Conservation (phyloP, 2,888 invertebrate species). For the Podabrus alpinus region DNA sequence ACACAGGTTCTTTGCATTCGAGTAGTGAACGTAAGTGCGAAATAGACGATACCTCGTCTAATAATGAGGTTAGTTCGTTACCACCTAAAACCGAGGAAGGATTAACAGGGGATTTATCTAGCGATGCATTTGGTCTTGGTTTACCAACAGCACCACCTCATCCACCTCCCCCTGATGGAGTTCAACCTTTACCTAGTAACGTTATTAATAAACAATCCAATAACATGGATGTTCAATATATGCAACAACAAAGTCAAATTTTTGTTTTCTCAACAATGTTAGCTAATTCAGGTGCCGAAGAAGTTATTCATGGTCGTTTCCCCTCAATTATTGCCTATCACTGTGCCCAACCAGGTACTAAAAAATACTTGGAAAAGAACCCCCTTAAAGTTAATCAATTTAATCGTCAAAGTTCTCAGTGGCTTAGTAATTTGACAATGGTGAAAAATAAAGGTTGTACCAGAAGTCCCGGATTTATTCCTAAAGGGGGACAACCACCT, state of each 20-base stretch:
- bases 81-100: constrained; percentile 53
- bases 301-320: constrained; percentile 86
- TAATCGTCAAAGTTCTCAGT: constrained; percentile 81
- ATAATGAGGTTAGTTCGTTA: constrained; percentile 37
- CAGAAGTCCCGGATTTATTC: constrained; percentile 60
- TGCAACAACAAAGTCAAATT: constrained; percentile 97
- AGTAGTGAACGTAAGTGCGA: constrained; percentile 50
- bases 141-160: constrained; percentile 44
- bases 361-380: constrained; percentile 93
- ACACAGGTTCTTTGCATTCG: constrained; percentile 53
- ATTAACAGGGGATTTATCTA: constrained; percentile 50
- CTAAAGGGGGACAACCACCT: constrained; percentile 47
- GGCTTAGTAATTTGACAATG: constrained; percentile 78
- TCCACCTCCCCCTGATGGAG: constrained; percentile 62
- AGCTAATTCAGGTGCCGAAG: constrained; percentile 94
- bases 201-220: constrained; percentile 79
- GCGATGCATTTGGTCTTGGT: constrained; percentile 47
- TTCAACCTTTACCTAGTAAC: constrained; percentile 76
- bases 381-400: constrained; percentile 88
- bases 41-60: constrained; percentile 40
- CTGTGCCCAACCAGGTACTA: constrained; percentile 93
- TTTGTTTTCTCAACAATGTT: constrained; percentile 94
- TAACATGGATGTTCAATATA: constrained; percentile 83
- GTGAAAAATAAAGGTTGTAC: constrained; percentile 72
- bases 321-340: constrained; percentile 93